Percentiles rank a stretch among this genome's conserved stretches.
Conservation (phyloP, 2,797 vertebrate genomes). For the Steatocranus sp. region DNA sequence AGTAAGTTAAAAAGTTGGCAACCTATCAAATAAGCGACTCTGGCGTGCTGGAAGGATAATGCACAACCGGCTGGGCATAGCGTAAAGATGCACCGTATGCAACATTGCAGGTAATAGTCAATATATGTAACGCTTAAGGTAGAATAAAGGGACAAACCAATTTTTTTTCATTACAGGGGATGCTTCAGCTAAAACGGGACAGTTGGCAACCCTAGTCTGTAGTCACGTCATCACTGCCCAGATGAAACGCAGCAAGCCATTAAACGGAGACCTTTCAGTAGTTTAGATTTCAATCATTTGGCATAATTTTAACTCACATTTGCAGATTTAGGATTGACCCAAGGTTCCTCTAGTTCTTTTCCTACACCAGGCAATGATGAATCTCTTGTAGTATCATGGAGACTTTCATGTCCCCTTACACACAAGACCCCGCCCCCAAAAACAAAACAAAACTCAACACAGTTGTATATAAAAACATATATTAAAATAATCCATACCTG, state of each 20-base stretch:
- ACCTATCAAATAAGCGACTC: background rate
- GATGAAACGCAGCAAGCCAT: background rate
- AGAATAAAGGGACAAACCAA: background rate
- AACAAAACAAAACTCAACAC: rapidly evolving
- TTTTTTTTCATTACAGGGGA: background rate
- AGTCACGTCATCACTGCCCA: background rate
- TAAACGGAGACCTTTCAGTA: background rate
- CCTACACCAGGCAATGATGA: background rate
- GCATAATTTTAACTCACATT: background rate
- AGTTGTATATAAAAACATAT: background rate
- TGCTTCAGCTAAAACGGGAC: background rate
- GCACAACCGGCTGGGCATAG: background rate
- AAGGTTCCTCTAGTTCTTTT: background rate
- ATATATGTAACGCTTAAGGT: background rate
- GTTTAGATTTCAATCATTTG: background rate
- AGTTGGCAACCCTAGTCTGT: background rate
- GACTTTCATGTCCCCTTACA: background rate
- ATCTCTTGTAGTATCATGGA: background rate
- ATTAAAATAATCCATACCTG: slow-evolving; percentile 59
- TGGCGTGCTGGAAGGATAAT: rapidly evolving
- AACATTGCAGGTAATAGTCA: background rate
- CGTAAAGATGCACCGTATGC: background rate
- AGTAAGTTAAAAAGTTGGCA: background rate
- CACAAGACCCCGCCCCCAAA: rapidly evolving
- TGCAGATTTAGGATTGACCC: too few species aligned